A percentile compares a stretch with the other conserved stretches of the same genome.
phyloP scores from a whole-genome alignment of 2,797 vertebrate genomes.

The Pseudochirops cupreus region DNA sequence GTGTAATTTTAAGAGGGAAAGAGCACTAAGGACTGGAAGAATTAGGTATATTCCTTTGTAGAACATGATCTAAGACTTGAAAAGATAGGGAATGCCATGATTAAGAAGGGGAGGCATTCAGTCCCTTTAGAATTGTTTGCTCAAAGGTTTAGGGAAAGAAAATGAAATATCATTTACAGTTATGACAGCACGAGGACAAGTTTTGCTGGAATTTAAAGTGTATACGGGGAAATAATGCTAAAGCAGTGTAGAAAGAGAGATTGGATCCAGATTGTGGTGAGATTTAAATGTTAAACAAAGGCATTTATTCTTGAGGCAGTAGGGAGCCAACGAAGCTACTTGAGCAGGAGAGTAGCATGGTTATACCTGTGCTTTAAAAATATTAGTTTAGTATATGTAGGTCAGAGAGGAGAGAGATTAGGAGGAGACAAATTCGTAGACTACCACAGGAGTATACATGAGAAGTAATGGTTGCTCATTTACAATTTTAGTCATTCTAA shows the following conservation, averaged over 20 bases:
- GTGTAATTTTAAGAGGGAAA: neutral
- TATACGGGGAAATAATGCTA: neutral
- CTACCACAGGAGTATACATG: neutral
- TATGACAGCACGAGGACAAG: neutral
- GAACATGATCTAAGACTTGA: neutral
- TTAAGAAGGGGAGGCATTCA: neutral
- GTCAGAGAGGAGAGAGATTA: neutral
- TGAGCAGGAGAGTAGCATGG: neutral
- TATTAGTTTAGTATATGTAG: neutral
- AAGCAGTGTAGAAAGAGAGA: neutral
- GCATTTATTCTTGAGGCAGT: neutral
- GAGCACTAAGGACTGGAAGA: neutral
- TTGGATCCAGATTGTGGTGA: neutral
- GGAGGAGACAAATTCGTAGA: neutral
- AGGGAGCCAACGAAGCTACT: neutral
- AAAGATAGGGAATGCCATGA: neutral
- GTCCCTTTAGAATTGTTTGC: neutral
- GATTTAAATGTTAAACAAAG: neutral
- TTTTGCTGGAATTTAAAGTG: neutral
- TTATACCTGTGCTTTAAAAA: constrained; percentile 15
- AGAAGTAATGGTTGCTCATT: neutral
- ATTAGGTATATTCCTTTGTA: neutral
- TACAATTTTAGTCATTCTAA: neutral
- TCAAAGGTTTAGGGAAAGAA: neutral
- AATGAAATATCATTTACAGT: neutral